Percentiles rank a stretch among this genome's conserved stretches.
phyloP scores from a whole-genome alignment of 2,797 vertebrate genomes.

The Avahi laniger region DNA sequence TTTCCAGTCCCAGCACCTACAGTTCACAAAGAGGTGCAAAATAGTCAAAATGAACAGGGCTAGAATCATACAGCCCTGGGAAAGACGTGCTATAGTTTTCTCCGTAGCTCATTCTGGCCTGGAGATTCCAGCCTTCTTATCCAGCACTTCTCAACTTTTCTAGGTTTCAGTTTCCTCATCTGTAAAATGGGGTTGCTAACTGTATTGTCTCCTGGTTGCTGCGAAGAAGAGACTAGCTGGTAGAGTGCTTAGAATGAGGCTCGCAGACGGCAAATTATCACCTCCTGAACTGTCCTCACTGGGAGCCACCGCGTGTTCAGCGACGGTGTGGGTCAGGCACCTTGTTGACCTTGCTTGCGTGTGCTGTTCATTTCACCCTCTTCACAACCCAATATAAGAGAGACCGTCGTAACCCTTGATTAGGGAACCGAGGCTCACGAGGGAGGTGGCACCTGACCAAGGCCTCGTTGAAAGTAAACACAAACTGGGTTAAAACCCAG shows the following conservation, averaged over 20 bases:
- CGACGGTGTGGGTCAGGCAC: background rate
- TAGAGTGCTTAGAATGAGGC: background rate
- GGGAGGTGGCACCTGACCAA: background rate
- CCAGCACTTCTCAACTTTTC: background rate
- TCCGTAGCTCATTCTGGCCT: background rate
- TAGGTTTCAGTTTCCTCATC: background rate
- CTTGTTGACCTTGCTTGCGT: background rate
- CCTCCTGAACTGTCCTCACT: background rate
- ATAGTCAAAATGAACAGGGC: background rate
- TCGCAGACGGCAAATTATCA: accelerated
- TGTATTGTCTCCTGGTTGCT: background rate
- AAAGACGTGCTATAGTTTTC: background rate
- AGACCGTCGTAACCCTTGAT: background rate
- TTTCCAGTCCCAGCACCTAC: background rate
- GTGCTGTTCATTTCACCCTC: background rate
- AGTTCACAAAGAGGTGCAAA: background rate
- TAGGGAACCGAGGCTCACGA: background rate
- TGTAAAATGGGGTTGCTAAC: background rate
- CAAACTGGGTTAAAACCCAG: background rate
- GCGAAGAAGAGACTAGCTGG: background rate
- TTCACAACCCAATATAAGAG: background rate
- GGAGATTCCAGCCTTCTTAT: background rate
- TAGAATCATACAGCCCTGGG: background rate
- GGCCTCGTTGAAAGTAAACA: background rate
- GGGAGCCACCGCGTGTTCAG: background rate